Base-by-base conservation (phyloP, 30 jellyfish, hydroid and myxozoan species). In the Mastigias papua region DNA sequence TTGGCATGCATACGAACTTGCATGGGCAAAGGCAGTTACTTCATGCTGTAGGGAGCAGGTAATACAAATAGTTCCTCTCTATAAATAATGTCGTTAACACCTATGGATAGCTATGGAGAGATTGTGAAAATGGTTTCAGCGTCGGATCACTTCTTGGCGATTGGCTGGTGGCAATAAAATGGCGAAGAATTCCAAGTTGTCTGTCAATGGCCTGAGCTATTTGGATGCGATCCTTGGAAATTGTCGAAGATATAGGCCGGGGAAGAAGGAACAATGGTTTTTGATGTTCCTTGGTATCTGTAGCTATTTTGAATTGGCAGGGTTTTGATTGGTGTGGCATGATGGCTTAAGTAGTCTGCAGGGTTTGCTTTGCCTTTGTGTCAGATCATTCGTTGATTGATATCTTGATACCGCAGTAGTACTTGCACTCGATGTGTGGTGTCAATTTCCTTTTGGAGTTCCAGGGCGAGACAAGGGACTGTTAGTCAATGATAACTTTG, bases 351-450 rank as follows among this genome's bases (percentile, higher is more conserved):
- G 72, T 35, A 0, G 30, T 73, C 85, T 17, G 71, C 70, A 11
- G 85, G 85, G 48, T 73, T 73, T 34, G 34, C 70, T 48, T 73
- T 73, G 27, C 85, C 71, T 35, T 73, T 42, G 2, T 26, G 85
- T 71, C 85, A 73, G 48, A 73, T 73, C 10, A 73, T 20, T 9
- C 26, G 85, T 30, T 73, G 85, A 22, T 73, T 42, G 42, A 35
- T 48, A 31, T 73, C 70, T 27, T 48, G 71, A 48, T 73, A 71
- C 34, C 85, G 48, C 28, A 42, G 42, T 11, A 35, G 71, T 34
- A 73, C n/a, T n/a, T 73, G 69, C 48, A 71, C 48, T 73, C 70
- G 23, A 73, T 73, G 2, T 25, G 15, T 2, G 71, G 42, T 42
- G 85, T 17, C 61, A 46, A 50, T 27, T 73, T 37, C 26, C 62